These are phyloP conservation scores for Eristalis arbustorum DNA, from an alignment of 2,888 invertebrate species.

Conservation along the genomic window DNA sequence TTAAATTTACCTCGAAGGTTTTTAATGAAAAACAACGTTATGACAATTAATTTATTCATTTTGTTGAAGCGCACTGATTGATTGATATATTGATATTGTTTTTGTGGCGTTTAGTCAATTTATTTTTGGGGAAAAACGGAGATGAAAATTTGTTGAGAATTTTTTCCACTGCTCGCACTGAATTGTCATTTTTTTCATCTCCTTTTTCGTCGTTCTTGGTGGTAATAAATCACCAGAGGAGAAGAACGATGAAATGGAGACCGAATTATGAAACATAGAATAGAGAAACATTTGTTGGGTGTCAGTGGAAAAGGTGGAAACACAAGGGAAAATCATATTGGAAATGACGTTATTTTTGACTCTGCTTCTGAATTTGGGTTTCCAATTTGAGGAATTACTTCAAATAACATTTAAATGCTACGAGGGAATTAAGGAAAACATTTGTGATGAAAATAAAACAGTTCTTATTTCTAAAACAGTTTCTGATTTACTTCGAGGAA, in stretches of 20 bases:
- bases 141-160: constrained; percentile 50
- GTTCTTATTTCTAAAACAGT: no score
- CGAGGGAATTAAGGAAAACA: no score
- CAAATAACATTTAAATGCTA: no score
- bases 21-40: constrained; percentile 77
- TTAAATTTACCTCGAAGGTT: constrained; percentile 78
- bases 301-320: constrained; percentile 35
- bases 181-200: constrained; percentile 64
- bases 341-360: neutral
- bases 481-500: no score
- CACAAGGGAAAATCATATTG: constrained; percentile 1
- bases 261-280: neutral
- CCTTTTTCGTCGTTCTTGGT: constrained; percentile 58
- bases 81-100: constrained; percentile 33
- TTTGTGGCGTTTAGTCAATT: constrained; percentile 9
- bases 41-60: constrained; percentile 77
- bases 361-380: neutral
- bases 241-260: constrained; percentile 51
- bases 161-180: constrained; percentile 67
- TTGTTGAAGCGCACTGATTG: constrained; percentile 50
- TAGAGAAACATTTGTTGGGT: constrained; percentile 4
- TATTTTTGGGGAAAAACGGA: constrained; percentile 43
- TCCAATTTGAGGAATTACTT: no score
- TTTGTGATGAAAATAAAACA: no score
- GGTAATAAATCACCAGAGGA: constrained; percentile 38